Conservation (phyloP, 2,797 vertebrate genomes). For the Parauchenoglanis punctatus region DNA sequence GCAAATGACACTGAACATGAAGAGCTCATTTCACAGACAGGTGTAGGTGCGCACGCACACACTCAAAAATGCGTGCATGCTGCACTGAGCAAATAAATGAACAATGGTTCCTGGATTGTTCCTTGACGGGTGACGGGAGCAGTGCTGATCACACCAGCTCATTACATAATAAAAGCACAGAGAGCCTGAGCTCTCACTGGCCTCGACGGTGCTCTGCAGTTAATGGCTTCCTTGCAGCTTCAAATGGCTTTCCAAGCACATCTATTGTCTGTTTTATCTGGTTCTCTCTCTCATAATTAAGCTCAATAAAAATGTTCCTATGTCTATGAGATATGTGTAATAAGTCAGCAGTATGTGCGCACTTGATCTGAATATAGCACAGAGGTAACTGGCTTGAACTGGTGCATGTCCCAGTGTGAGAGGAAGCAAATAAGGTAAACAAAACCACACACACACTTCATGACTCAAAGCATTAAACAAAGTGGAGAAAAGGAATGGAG, state of each 20-base stretch:
- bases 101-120: conserved; percentile 8
- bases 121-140: background rate
- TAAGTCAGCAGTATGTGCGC: conserved; percentile 3
- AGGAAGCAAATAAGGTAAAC: conserved; percentile 34
- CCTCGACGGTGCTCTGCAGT: background rate
- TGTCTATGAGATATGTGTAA: background rate
- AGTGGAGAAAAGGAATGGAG: conserved; percentile 25
- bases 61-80: background rate
- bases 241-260: conserved; percentile 33
- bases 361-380: conserved; percentile 2
- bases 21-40: background rate
- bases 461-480: conserved; percentile 32
- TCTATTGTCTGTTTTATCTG: conserved; percentile 26
- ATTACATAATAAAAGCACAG: conserved; percentile 33
- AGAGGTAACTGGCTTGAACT: conserved; percentile 45
- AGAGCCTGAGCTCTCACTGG: background rate
- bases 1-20: background rate
- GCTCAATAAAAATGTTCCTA: conserved; percentile 26
- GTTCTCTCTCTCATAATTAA: conserved; percentile 24
- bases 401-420: conserved; percentile 30
- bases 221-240: conserved; percentile 24
- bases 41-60: background rate
- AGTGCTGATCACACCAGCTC: conserved; percentile 18
- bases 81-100: background rate
- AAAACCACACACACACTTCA: conserved; percentile 21